Conservation (phyloP, 2,797 vertebrate species). For the Eulemur coronatus region DNA sequence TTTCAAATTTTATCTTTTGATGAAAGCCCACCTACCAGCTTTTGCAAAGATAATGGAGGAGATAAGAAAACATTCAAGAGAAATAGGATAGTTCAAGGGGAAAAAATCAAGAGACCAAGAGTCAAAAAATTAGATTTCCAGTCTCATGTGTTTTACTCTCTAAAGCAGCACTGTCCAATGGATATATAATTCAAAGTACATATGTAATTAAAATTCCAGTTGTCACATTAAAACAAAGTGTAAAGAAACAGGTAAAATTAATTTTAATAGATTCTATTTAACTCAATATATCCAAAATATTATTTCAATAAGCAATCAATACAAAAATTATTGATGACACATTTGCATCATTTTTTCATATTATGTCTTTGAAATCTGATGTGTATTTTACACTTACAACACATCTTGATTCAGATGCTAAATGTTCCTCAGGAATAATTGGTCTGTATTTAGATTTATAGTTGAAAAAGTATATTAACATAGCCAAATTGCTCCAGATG, state of each 20-base stretch:
- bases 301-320: background rate
- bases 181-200: background rate
- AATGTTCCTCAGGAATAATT: slow-evolving; percentile 42
- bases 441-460: slow-evolving; percentile 44
- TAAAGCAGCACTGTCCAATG: background rate
- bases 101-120: background rate
- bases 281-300: background rate
- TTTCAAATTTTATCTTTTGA: background rate
- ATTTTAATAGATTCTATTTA: background rate
- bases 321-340: slow-evolving; percentile 24
- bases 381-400: background rate
- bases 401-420: slow-evolving; percentile 25
- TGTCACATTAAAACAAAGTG: background rate
- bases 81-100: background rate
- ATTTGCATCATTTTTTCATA: slow-evolving; percentile 7
- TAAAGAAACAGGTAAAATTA: background rate
- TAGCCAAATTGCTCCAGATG: slow-evolving; percentile 1
- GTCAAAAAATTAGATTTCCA: background rate
- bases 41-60: background rate
- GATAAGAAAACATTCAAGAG: background rate
- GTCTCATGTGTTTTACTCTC: background rate
- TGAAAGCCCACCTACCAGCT: background rate
- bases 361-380: background rate
- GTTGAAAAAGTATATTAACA: slow-evolving; percentile 33
- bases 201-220: background rate